Evolutionary conservation across 2,113 vertebrate genomes (phyloP), one percentile per base, ranked within the genome.

Genomic region (Psilopsiagon aymara): DNA sequence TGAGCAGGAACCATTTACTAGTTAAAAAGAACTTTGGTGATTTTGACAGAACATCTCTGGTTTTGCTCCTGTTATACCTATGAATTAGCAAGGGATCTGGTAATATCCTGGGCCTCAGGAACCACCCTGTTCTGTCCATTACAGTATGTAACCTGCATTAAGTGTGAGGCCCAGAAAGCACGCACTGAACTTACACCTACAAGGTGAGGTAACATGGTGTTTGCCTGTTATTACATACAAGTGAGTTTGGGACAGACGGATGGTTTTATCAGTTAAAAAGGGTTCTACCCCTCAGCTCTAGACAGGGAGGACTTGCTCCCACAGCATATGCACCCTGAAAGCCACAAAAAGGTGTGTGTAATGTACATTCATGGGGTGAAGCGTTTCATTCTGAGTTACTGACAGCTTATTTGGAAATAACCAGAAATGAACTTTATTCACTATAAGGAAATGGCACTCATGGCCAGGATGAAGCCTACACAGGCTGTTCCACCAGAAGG

Each of bases 171-270:
- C 51, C 55, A 63, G 46, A 60, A 59, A 70, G 68, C 7, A 75
- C 43, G 5, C 18, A 2, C 35, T 13, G 11, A 60, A 17, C 21
- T 39, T 15, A 7, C 15, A 41, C 59, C 63, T 49, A 12, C 16
- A 2, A 35, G 19, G 46, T 7, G 46, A 83, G 49, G 5, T 14
- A 41, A 33, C 1, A 1, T 3, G 3, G 35, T 55, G 27, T 85
- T 55, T 33, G 23, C 64, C 46, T 9, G 3, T 25, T 51, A n/a
- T 6, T 25, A 57, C 5, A 0, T 6, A 18, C 2, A 33, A 57
- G 29, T 19, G 21, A 66, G 57, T 47, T 3, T 71, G 51, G 76
- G 71, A n/a, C 33, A 31, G 24, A 60, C 70, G 29, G 68, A 37
- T 70, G 75, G 53, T 31, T 82, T 60, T 21, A 41, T 13, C 6